phyloP scores from a whole-genome alignment of 2,888 invertebrate genomes.

The Hydriomena furcata region DNA sequence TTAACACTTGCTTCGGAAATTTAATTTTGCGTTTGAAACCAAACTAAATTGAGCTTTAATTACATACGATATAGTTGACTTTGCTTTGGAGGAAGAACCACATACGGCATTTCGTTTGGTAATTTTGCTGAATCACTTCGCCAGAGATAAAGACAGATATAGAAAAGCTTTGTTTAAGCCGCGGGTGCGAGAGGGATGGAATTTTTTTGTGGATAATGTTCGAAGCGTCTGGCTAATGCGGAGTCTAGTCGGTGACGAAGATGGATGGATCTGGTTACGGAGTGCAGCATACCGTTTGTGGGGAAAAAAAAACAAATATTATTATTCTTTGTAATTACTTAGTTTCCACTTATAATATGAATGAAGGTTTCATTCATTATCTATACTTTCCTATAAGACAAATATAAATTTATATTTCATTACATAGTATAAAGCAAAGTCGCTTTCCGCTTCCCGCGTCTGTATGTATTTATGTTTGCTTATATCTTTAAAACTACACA shows the following conservation, averaged over 20 bases:
- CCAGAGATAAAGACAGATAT: conserved; percentile 57
- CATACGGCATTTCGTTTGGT: conserved; percentile 52
- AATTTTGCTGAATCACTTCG: conserved; percentile 72
- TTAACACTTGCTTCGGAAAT: conserved; percentile 71
- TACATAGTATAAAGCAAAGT: no score
- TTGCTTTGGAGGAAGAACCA: conserved; percentile 23
- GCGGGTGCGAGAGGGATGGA: conserved; percentile 53
- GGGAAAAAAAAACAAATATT: conserved; percentile 45
- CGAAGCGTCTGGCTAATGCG: conserved; percentile 66
- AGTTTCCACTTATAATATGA: not conserved
- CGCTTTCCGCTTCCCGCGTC: no score
- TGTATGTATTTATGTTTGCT: no score
- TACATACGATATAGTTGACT: not conserved
- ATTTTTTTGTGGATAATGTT: conserved; percentile 43
- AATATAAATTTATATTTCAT: no score
- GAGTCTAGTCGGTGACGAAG: conserved; percentile 76
- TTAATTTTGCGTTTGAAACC: conserved; percentile 53
- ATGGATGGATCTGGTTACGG: conserved; percentile 72
- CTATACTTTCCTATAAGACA: no score
- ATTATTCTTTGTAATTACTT: conserved; percentile 6
- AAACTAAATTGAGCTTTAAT: conserved; percentile 26
- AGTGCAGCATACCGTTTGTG: conserved; percentile 54
- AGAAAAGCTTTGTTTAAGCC: conserved; percentile 44
- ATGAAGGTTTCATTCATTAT: no score
- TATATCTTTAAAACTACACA: no score